These are phyloP conservation scores for Notechis scutatus DNA, from an alignment of 2,113 vertebrate genomes.

Conservation along the genomic window DNA sequence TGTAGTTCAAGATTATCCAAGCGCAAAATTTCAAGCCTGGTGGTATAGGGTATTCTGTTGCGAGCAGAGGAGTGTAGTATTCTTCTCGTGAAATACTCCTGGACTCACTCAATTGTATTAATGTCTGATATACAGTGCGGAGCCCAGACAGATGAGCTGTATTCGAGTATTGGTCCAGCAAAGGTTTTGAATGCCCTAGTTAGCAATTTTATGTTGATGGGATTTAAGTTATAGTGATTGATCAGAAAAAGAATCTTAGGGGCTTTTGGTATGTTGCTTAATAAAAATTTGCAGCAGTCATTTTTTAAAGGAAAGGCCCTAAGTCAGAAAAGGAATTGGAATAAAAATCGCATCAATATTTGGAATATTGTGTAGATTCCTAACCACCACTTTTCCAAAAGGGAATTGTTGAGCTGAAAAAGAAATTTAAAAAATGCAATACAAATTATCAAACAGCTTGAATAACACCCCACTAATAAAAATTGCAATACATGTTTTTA, in stretches of 20 bases:
- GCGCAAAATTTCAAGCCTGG: no score
- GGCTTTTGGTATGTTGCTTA: not conserved
- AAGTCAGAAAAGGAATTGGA: not conserved
- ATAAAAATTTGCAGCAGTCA: not conserved
- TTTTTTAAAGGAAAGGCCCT: not conserved
- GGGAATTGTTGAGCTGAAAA: not conserved
- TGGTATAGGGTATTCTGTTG: no score
- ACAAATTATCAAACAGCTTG: not conserved
- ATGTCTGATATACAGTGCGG: no score
- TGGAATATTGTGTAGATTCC: not conserved
- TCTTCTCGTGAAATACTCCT: no score
- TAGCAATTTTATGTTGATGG: not conserved
- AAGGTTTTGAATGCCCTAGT: no score
- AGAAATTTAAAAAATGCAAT: not conserved
- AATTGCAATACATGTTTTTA: not conserved
- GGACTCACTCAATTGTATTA: no score
- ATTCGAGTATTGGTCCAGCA: no score
- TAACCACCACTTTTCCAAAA: not conserved
- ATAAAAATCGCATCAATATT: not conserved
- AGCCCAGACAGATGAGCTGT: no score
- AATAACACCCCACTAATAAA: not conserved
- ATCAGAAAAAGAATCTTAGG: not conserved
- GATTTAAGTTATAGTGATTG: not conserved
- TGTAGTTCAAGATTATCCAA: no score
- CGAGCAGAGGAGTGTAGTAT: no score